phyloP scores from a whole-genome alignment of 2,797 vertebrate genomes.

The Numenius phaeopus region DNA sequence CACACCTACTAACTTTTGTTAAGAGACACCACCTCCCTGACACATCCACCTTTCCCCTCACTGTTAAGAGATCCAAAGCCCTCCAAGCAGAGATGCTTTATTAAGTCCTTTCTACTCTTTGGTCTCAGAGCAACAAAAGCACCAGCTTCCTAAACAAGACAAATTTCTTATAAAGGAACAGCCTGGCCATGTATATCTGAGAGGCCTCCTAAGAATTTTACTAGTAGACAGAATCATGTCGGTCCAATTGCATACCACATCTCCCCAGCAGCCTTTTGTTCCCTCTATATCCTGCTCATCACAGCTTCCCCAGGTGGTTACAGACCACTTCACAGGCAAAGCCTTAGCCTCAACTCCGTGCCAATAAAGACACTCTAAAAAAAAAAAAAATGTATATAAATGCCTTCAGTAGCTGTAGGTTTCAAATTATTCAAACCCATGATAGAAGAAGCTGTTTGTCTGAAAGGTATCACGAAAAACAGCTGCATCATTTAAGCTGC shows the following conservation, averaged over 20 bases:
- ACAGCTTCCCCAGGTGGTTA: background rate
- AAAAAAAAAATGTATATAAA: background rate
- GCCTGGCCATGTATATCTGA: background rate
- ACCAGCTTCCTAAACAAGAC: background rate
- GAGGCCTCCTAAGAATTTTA: background rate
- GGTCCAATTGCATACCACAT: background rate
- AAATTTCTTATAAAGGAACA: background rate
- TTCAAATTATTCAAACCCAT: background rate
- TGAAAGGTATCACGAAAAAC: background rate
- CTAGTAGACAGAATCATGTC: background rate
- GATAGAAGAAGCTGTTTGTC: background rate
- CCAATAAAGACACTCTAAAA: background rate
- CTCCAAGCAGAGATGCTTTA: background rate
- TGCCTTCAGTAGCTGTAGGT: background rate
- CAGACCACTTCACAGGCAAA: background rate
- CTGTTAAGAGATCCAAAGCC: background rate
- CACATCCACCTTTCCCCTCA: fast-evolving
- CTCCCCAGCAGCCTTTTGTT: background rate
- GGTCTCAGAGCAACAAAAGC: background rate
- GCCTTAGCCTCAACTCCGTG: background rate
- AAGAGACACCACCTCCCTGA: background rate
- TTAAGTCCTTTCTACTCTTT: background rate
- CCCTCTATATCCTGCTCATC: background rate
- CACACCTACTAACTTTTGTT: fast-evolving
- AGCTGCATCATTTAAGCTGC: background rate